A percentile compares a stretch with the other conserved stretches of the same genome.
Evolutionary conservation across 2,888 invertebrate species (phyloP).

Genomic region (Acholoe squamosa): DNA sequence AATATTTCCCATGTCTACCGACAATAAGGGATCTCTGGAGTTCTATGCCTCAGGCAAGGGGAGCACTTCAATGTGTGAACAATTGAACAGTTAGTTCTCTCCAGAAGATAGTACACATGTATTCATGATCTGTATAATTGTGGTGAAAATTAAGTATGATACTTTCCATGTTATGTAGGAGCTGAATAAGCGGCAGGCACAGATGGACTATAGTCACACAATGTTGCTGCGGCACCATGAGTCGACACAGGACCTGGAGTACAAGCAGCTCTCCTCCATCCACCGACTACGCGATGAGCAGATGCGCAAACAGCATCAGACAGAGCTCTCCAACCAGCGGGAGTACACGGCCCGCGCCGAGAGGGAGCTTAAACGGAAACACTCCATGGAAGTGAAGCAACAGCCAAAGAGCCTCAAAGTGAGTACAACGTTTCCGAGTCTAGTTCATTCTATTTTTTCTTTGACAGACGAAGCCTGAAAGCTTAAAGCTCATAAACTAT

Average conservation of each 20-base stretch:
- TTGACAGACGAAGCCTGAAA: no score
- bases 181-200: slow-evolving; percentile 95
- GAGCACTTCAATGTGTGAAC: no score
- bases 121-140: no score
- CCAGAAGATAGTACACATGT: no score
- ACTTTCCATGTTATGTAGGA: slow-evolving; percentile 87
- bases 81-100: no score
- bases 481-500: no score
- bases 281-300: slow-evolving; percentile 90
- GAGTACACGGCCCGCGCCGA: slow-evolving; percentile 98
- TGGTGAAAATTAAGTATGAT: background rate
- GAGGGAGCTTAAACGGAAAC: slow-evolving; percentile 96
- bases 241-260: slow-evolving; percentile 97
- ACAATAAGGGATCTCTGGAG: no score
- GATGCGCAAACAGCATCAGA: slow-evolving; percentile 93
- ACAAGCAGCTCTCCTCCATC: slow-evolving; percentile 96
- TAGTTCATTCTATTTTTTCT: no score
- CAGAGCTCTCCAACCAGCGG: slow-evolving; percentile 92
- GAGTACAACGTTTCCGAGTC: slow-evolving; percentile 67
- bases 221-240: slow-evolving; percentile 98
- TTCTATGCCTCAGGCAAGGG: no score
- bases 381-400: slow-evolving; percentile 97
- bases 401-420: slow-evolving; percentile 99
- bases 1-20: no score
- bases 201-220: slow-evolving; percentile 96